Evolutionary conservation across 2,888 invertebrate genomes (phyloP).

Genomic region (Physocephala rufipes): DNA sequence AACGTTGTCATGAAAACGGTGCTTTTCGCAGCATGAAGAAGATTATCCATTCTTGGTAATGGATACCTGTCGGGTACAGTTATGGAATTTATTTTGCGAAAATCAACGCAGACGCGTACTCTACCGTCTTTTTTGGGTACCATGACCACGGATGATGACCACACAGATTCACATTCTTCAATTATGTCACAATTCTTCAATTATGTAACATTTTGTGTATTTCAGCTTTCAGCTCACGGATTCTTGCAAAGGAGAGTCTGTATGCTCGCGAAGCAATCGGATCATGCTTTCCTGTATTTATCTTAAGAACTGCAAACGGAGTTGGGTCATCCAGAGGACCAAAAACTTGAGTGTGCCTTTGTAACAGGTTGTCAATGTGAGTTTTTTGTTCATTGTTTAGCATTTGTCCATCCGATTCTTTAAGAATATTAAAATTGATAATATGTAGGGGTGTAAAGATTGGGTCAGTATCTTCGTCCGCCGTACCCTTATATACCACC

Average conservation of each 20-base stretch:
- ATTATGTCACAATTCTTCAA: slow-evolving; percentile 54
- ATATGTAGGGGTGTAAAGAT: slow-evolving; percentile 10
- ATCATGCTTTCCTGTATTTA: slow-evolving; percentile 30
- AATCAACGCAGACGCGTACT: slow-evolving; percentile 55
- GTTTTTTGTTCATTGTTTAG: slow-evolving; percentile 16
- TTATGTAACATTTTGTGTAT: no score
- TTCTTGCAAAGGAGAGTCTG: slow-evolving; percentile 47
- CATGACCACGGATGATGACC: slow-evolving; percentile 56
- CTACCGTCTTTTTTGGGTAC: slow-evolving; percentile 56
- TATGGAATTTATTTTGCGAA: slow-evolving; percentile 51
- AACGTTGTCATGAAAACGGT: slow-evolving; percentile 40
- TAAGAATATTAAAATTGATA: slow-evolving; percentile 17
- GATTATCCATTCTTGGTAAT: slow-evolving; percentile 49
- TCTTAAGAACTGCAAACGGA: slow-evolving; percentile 34
- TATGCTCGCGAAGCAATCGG: slow-evolving; percentile 31
- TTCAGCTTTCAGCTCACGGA: slow-evolving; percentile 17
- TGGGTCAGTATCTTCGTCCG: slow-evolving; percentile 17
- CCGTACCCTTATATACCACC: background rate
- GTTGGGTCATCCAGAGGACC: background rate
- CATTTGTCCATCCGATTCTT: slow-evolving; percentile 29
- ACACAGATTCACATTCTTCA: slow-evolving; percentile 58
- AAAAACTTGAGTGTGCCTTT: slow-evolving; percentile 23
- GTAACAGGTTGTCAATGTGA: slow-evolving; percentile 23
- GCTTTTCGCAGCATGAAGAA: slow-evolving; percentile 38
- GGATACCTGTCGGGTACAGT: slow-evolving; percentile 54